phyloP scores from a whole-genome alignment of 2,888 invertebrate genomes.

The Cremastinae sp. region DNA sequence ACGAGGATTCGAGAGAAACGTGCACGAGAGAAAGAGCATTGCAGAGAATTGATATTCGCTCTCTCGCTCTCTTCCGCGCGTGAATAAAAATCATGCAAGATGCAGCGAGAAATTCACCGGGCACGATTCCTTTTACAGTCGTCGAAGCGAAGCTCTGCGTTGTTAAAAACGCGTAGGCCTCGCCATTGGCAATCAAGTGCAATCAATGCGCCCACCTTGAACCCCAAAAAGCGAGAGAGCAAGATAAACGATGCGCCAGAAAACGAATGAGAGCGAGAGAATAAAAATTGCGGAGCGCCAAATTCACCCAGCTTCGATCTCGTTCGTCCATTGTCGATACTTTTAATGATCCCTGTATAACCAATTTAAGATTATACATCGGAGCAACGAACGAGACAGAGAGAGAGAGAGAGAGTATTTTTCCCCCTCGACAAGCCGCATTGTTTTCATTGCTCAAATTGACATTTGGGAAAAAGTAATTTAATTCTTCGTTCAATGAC shows the following conservation, averaged over 20 bases:
- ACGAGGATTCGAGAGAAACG: neutral
- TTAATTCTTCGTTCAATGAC: no score
- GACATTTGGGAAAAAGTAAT: neutral
- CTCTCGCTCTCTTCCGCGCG: neutral
- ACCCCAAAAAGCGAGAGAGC: constrained; percentile 27
- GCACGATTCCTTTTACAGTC: constrained; percentile 40
- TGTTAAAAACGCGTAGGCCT: constrained; percentile 39
- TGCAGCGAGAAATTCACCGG: constrained; percentile 13
- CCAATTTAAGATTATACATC: constrained; percentile 42
- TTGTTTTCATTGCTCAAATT: neutral
- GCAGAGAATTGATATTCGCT: neutral
- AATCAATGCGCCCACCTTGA: constrained; percentile 51
- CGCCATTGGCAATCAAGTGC: constrained; percentile 52
- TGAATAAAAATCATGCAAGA: constrained; percentile 16
- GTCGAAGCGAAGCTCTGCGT: neutral
- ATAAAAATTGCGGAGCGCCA: constrained; percentile 30
- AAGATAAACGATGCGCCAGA: neutral
- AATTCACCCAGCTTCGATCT: constrained; percentile 49
- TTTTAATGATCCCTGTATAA: constrained; percentile 52
- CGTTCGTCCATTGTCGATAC: constrained; percentile 47
- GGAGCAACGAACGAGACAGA: constrained; percentile 51
- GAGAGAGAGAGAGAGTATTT: no score
- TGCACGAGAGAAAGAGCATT: neutral
- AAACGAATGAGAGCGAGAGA: constrained; percentile 10
- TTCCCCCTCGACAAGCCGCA: constrained; percentile 17